These are phyloP conservation scores for Melanotaenia parkinsoni DNA, from an alignment of 2,797 vertebrate species.

Conservation along the genomic window DNA sequence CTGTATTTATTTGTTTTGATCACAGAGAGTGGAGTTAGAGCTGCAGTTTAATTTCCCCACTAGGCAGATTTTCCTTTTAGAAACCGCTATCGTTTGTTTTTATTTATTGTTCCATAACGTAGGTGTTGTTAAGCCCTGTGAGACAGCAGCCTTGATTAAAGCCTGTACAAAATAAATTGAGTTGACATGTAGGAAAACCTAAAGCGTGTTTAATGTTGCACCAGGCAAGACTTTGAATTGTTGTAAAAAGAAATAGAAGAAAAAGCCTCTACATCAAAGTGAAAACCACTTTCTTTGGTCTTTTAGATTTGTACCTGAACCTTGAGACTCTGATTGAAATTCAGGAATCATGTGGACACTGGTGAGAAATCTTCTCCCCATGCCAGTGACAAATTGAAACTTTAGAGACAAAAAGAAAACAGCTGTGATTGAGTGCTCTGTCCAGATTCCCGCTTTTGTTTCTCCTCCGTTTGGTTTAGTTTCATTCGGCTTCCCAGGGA, in stretches of 20 bases:
- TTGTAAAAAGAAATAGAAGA: slow-evolving; percentile 10
- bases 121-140: slow-evolving; percentile 11
- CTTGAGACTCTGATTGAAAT: slow-evolving; percentile 25
- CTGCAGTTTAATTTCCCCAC: slow-evolving; percentile 44
- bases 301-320: not conserved
- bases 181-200: slow-evolving; percentile 17
- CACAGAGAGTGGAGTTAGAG: slow-evolving; percentile 9
- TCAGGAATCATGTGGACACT: slow-evolving; percentile 21
- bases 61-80: slow-evolving; percentile 24
- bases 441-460: slow-evolving; percentile 1
- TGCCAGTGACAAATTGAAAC: slow-evolving; percentile 42
- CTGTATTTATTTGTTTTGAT: slow-evolving; percentile 52
- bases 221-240: not conserved
- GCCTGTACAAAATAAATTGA: slow-evolving; percentile 37
- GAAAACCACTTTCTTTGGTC: not conserved
- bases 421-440: slow-evolving; percentile 37
- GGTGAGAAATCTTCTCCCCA: slow-evolving; percentile 26
- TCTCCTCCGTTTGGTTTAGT: not conserved
- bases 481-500: not conserved
- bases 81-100: slow-evolving; percentile 18
- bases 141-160: slow-evolving; percentile 49
- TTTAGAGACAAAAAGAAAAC: slow-evolving; percentile 29
- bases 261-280: not conserved
- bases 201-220: slow-evolving; percentile 1
- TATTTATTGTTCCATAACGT: slow-evolving; percentile 29